Conservation (phyloP, 2,888 invertebrate genomes). For the Microctonus aethiopoides region DNA sequence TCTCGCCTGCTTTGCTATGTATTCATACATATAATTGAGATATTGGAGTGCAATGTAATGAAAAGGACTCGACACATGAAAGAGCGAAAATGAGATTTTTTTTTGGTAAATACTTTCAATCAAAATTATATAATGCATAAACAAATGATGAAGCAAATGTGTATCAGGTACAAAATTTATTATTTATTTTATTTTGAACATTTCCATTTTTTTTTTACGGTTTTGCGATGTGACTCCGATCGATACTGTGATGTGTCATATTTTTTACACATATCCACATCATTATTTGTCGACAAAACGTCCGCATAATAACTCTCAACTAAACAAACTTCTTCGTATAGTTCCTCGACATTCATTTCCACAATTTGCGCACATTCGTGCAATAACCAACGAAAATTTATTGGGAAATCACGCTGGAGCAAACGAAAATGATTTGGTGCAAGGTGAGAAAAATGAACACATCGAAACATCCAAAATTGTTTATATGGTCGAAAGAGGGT, state of each 20-base stretch:
- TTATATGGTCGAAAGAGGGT: constrained; percentile 54
- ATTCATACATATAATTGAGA: not conserved
- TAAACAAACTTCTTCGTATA: constrained; percentile 62
- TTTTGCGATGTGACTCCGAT: constrained; percentile 28
- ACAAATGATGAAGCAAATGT: not conserved
- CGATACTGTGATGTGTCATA: constrained; percentile 31
- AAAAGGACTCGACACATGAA: not conserved
- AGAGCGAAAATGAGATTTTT: not conserved
- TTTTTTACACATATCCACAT: constrained; percentile 6
- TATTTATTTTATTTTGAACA: not conserved
- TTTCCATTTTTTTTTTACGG: constrained; percentile 39
- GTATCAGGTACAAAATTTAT: not conserved
- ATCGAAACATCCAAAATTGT: constrained; percentile 65
- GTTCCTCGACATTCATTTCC: constrained; percentile 57
- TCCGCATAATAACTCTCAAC: constrained; percentile 57
- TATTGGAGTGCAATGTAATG: not conserved
- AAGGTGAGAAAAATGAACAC: constrained; percentile 51
- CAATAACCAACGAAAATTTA: constrained; percentile 64
- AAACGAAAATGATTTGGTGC: constrained; percentile 53
- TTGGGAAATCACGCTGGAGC: constrained; percentile 58
- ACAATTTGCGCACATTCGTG: constrained; percentile 59
- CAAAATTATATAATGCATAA: not conserved
- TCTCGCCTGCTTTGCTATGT: not conserved
- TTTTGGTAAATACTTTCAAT: not conserved
- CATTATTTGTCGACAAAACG: constrained; percentile 38